Evolutionary conservation across 2,113 vertebrate genomes (phyloP), one percentile per base, ranked within the genome.

Genomic region (Rhipidura dahli): DNA sequence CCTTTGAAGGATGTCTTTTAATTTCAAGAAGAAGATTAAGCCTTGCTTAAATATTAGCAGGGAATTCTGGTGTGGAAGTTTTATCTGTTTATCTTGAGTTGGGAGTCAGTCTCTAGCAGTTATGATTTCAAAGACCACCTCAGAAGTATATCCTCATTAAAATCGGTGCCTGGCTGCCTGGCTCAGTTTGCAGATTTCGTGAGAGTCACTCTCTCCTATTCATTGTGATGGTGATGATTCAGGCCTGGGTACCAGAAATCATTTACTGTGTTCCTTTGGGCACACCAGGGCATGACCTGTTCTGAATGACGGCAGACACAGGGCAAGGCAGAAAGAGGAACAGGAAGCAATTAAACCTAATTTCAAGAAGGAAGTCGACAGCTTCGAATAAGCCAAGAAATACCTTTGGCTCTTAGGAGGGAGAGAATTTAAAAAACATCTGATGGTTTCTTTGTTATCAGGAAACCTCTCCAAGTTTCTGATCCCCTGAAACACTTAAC

Each of bases 361-460:
- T 93, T 93, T 83, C 77, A 60, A 94, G 80, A 76, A 73, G 83
- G 86, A 93, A 90, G 68, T 80, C 30, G 70, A 21, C 89, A 78
- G 70, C 53, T 77, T 66, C 2, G 3, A 80, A 86, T 83, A 83
- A 59, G 27, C 21, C 56, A 45, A 84, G 28, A 91, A 90, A 54
- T 61, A 57, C n/a, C 35, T 93, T 89, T 73, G 66, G 23, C 37
- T 92, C 22, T 56, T 23, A 35, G 23, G 30, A 93, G 45, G 31
- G 56, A 61, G 51, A 66, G 35, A 79, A 82, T 33, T 42, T 18
- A 71, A 89, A 91, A 75, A 31, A 0, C 13, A 70, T 21, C 64
- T 83, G 31, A 50, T 64, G 21, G 9, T 65, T 93, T 83, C 57
- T 79, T 89, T 85, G n/a, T 61, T 69, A 42, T 21, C 37, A 78